Conservation (phyloP, 1,140 invertebrate species). For the Drosophila willistoni region DNA sequence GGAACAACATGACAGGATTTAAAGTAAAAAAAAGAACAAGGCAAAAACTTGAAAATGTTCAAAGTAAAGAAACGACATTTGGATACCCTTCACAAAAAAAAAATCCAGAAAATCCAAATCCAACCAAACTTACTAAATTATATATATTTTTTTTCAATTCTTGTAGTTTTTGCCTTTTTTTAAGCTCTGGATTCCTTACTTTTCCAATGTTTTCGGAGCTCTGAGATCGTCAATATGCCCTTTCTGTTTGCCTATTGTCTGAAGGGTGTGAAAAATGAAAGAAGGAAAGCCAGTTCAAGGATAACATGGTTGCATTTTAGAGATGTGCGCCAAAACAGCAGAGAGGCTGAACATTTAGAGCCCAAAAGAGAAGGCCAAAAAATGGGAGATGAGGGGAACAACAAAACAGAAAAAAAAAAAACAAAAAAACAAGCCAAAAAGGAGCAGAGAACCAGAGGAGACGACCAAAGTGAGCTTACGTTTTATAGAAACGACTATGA, state of each 20-base stretch:
- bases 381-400: background rate
- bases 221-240: background rate
- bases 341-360: conserved; percentile 40
- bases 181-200: too few species aligned
- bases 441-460: background rate
- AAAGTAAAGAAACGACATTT: background rate
- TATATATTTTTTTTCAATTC: too few species aligned
- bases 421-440: conserved; percentile 5
- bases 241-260: background rate
- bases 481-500: conserved; percentile 21
- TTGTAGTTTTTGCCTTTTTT: too few species aligned
- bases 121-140: too few species aligned
- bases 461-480: conserved; percentile 7
- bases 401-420: conserved; percentile 26
- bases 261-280: conserved; percentile 7
- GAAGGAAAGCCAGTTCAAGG: conserved; percentile 33
- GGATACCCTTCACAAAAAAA: background rate
- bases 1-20: conserved; percentile 35
- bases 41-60: background rate
- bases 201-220: too few species aligned
- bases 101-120: too few species aligned
- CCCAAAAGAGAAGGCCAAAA: conserved; percentile 7
- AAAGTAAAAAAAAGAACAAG: conserved; percentile 25
- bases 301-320: conserved; percentile 52
- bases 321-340: conserved; percentile 49